These are phyloP conservation scores for Latrodectus elegans DNA, from an alignment of 2,888 invertebrate species.

Conservation along the genomic window DNA sequence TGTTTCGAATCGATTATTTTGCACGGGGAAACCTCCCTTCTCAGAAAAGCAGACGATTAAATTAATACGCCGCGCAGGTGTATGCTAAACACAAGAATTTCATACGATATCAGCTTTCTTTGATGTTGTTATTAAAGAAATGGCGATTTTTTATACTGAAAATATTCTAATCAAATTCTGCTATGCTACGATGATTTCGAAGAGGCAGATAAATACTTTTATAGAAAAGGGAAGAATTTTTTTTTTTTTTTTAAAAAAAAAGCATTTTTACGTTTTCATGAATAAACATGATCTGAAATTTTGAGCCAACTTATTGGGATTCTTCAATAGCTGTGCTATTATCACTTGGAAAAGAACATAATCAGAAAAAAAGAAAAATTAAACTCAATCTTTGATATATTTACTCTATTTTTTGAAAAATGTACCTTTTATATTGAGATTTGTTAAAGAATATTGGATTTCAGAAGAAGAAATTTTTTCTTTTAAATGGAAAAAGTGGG, in stretches of 20 bases:
- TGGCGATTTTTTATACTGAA: conserved; percentile 7
- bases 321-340: conserved; percentile 11
- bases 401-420: not conserved
- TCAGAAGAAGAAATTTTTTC: not conserved
- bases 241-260: not conserved
- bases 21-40: too few species aligned
- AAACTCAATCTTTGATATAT: not conserved
- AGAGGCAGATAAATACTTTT: not conserved
- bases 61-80: too few species aligned
- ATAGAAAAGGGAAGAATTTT: not conserved
- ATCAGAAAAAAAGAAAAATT: not conserved
- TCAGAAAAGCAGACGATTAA: too few species aligned
- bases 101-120: conserved; percentile 2
- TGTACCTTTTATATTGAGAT: not conserved
- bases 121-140: conserved; percentile 26
- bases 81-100: too few species aligned
- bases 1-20: too few species aligned
- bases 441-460: not conserved
- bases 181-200: conserved; percentile 8
- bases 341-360: not conserved
- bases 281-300: conserved; percentile 36
- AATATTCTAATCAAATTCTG: conserved; percentile 38
- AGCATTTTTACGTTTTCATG: conserved; percentile 17
- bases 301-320: conserved; percentile 17
- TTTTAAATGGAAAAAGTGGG: not conserved